Evolutionary conservation across 2,113 vertebrate species (phyloP).

Genomic region (Anthoscopus minutus): DNA sequence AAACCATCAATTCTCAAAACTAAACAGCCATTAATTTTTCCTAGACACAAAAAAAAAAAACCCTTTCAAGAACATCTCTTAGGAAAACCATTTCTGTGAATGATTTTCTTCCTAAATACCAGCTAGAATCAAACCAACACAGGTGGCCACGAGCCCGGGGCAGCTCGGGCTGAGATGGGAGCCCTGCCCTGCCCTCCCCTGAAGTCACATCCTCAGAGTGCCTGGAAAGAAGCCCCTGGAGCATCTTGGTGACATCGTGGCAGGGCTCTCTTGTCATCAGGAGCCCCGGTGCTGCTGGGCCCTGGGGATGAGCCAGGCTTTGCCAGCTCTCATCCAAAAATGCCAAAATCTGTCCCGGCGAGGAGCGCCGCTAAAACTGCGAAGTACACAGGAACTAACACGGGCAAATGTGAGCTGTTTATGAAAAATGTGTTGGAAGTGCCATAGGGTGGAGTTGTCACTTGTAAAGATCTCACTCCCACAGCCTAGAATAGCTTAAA

Average conservation of each 20-base stretch:
- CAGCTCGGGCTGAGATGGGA: too few species aligned
- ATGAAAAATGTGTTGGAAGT: slow-evolving; percentile 30
- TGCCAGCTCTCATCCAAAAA: not conserved
- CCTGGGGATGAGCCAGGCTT: not conserved
- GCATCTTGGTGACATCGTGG: not conserved
- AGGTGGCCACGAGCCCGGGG: too few species aligned
- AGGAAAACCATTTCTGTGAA: too few species aligned
- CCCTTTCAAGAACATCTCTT: too few species aligned
- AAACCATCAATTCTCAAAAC: too few species aligned
- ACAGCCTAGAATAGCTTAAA: not conserved
- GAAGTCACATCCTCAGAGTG: not conserved
- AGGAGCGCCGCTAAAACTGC: slow-evolving; percentile 1
- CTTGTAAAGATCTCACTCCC: slow-evolving; percentile 26
- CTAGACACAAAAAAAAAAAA: too few species aligned
- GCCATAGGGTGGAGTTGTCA: slow-evolving; percentile 26
- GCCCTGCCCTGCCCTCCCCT: too few species aligned
- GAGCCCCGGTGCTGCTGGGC: not conserved
- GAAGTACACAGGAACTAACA: not conserved
- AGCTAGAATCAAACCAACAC: too few species aligned
- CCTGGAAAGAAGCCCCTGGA: not conserved
- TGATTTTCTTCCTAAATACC: too few species aligned
- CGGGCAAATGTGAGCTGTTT: slow-evolving; percentile 27
- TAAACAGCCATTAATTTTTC: too few species aligned
- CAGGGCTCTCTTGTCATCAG: not conserved
- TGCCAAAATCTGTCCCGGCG: slow-evolving; percentile 16